phyloP scores from a whole-genome alignment of 37 sponge, comb jelly and placozoan species.

The Lycopodina hypogea region DNA sequence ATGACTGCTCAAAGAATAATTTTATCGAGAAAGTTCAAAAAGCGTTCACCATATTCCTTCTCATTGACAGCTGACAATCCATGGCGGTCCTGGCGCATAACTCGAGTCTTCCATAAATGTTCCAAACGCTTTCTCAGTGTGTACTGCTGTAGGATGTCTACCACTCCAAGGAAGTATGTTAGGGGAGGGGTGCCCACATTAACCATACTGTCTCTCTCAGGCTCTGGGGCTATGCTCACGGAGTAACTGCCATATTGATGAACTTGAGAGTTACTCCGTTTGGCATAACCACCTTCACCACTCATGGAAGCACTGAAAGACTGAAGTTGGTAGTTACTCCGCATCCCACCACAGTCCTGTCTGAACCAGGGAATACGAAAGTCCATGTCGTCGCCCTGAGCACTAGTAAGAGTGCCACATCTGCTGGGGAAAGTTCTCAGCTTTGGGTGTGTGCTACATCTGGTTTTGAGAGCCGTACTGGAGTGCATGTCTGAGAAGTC shows the following conservation, averaged over 20 bases:
- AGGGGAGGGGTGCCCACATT: conserved; percentile 16
- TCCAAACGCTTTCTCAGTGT: conserved; percentile 72
- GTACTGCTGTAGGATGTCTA: conserved; percentile 91
- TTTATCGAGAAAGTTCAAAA: conserved; percentile 54
- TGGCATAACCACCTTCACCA: not conserved
- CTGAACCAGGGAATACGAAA: conserved; percentile 58
- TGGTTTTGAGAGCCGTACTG: not conserved
- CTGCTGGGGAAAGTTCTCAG: not conserved
- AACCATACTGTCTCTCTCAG: not conserved
- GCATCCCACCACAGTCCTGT: conserved; percentile 66
- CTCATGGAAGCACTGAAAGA: not conserved
- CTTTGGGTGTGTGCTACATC: not conserved
- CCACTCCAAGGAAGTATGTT: conserved; percentile 82
- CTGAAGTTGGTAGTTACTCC: conserved; percentile 47
- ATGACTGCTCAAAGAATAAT: not conserved
- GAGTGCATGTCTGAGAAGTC: conserved; percentile 17
- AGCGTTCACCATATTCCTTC: conserved; percentile 62
- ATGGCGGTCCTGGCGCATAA: conserved; percentile 45
- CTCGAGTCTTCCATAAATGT: conserved; percentile 63
- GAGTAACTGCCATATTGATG: not conserved
- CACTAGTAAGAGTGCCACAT: not conserved
- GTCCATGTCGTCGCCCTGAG: not conserved
- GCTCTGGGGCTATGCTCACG: no score
- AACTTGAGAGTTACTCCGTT: not conserved
- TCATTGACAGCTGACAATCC: conserved; percentile 73